A percentile compares a stretch with the other conserved stretches of the same genome.
These are phyloP conservation scores for Hiodon alosoides DNA, from an alignment of 2,113 vertebrate genomes.

Conservation along the genomic window DNA sequence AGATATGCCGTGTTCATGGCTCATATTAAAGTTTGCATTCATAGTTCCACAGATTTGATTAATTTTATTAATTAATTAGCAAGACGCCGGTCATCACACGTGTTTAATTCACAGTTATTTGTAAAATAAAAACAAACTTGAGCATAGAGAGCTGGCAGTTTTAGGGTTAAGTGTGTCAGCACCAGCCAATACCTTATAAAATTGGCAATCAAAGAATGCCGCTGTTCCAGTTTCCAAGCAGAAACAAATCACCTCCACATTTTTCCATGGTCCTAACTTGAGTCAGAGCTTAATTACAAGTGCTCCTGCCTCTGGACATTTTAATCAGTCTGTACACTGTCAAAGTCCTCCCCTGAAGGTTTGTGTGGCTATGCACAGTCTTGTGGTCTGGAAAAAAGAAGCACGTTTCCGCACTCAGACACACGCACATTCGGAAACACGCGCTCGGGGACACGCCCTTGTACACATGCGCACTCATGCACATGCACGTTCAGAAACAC, in stretches of 20 bases:
- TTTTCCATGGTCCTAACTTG: slow-evolving; percentile 39
- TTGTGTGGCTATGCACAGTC: not conserved
- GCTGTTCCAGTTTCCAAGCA: slow-evolving; percentile 1
- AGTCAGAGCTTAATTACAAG: slow-evolving; percentile 25
- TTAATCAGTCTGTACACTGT: slow-evolving; percentile 42
- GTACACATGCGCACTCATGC: not conserved
- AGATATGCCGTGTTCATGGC: no score
- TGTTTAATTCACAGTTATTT: not conserved
- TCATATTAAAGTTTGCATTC: no score
- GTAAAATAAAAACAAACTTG: not conserved
- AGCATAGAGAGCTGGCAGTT: not conserved
- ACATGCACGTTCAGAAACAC: no score
- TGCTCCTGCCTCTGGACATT: slow-evolving; percentile 35
- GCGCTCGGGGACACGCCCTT: not conserved
- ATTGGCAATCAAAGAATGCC: slow-evolving; percentile 6
- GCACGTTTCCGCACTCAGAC: not conserved
- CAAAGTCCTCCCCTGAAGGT: slow-evolving; percentile 25
- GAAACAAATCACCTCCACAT: slow-evolving; percentile 33
- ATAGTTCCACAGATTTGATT: no score
- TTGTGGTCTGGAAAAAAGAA: not conserved
- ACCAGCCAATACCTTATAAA: slow-evolving; percentile 19
- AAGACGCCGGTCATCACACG: no score
- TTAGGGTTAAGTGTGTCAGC: not conserved
- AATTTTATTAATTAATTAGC: no score
- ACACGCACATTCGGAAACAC: not conserved